These are phyloP conservation scores for Microctonus brassicae DNA, from an alignment of 2,888 invertebrate species.

Conservation along the genomic window DNA sequence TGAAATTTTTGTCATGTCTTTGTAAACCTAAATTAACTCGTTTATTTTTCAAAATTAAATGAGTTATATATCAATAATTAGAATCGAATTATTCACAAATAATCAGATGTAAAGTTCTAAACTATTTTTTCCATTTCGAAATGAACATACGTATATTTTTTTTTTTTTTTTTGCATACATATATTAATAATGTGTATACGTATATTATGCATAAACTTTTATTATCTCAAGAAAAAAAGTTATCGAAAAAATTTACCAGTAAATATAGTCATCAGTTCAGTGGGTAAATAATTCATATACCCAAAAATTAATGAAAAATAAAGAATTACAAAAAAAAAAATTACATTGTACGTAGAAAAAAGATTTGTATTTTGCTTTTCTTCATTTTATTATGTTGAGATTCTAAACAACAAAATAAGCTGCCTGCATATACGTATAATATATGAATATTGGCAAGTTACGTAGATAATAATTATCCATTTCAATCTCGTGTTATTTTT, in stretches of 20 bases:
- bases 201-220: too few relatives aligned
- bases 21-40: background rate
- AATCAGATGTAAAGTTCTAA: background rate
- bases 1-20: background rate
- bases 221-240: conserved; percentile 20
- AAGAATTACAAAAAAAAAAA: background rate
- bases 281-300: conserved; percentile 21
- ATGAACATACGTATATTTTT: too few relatives aligned
- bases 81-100: background rate
- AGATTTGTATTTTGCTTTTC: background rate
- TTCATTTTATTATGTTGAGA: conserved; percentile 4
- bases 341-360: conserved; percentile 7
- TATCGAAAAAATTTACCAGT: conserved; percentile 17
- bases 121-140: too few relatives aligned
- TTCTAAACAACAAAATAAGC: conserved; percentile 12
- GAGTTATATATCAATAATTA: background rate
- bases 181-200: too few relatives aligned
- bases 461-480: conserved; percentile 13
- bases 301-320: background rate
- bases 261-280: conserved; percentile 29
- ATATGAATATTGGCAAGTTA: conserved; percentile 18
- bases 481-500: conserved; percentile 1
- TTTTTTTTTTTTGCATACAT: background rate
- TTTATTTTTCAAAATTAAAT: background rate
- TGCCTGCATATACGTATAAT: background rate